Evolutionary conservation across 2,113 vertebrate species (phyloP).

Genomic region (Aphyosemion australe): DNA sequence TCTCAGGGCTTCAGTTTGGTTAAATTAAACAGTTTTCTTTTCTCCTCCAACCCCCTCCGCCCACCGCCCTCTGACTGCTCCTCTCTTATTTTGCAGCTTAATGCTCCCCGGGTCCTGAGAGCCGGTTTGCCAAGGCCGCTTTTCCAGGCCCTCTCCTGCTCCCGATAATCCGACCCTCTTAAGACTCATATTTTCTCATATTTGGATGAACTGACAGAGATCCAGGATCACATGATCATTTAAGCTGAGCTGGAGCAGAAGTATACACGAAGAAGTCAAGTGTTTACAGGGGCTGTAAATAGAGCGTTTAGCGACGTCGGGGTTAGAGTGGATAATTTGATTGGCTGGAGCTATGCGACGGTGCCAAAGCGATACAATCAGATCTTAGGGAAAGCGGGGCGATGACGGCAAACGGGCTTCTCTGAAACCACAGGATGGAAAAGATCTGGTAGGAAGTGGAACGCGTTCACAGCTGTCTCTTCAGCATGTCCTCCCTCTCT

Average conservation of each 20-base stretch:
- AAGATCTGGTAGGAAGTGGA: conserved; percentile 17
- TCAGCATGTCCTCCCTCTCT: conserved; percentile 10
- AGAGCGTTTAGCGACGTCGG: conserved; percentile 45
- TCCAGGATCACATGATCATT: conserved; percentile 14
- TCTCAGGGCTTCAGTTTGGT: conserved; percentile 63
- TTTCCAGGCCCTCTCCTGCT: conserved; percentile 41
- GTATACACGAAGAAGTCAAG: conserved; percentile 47
- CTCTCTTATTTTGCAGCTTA: conserved; percentile 66
- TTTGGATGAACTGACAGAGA: conserved; percentile 59
- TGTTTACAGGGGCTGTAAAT: conserved; percentile 66
- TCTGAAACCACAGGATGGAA: conserved; percentile 69
- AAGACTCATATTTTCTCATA: conserved; percentile 57
- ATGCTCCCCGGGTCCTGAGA: conserved; percentile 53
- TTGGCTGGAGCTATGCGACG: conserved; percentile 59
- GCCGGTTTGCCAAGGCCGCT: conserved; percentile 18
- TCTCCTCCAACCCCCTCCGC: conserved; percentile 12
- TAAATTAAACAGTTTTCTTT: conserved; percentile 46
- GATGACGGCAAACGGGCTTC: conserved; percentile 59
- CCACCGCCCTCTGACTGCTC: conserved; percentile 36
- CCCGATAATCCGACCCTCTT: conserved; percentile 67
- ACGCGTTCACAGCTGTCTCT: conserved; percentile 28
- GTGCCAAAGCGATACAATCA: conserved; percentile 68
- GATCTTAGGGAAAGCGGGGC: conserved; percentile 59
- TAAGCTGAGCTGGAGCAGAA: conserved; percentile 46
- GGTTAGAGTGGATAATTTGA: conserved; percentile 69